Conservation (phyloP, 2,888 invertebrate genomes). For the Drosophila monieri region DNA sequence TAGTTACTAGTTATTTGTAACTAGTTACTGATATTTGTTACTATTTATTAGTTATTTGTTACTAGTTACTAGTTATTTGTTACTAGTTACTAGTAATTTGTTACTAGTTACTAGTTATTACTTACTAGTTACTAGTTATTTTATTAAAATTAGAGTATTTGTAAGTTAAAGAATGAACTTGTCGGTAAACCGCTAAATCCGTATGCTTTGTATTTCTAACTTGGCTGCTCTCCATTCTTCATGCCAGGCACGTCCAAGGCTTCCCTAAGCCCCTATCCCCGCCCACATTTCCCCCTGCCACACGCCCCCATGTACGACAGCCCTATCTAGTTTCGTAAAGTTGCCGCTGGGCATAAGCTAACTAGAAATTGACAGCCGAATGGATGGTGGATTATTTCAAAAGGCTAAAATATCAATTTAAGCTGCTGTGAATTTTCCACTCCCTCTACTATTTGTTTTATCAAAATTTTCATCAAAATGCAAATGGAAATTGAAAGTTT, state of each 20-base stretch:
- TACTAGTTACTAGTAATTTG: no score
- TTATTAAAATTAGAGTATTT: background rate
- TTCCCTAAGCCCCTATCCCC: slow-evolving; percentile 22
- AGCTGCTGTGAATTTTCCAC: slow-evolving; percentile 2
- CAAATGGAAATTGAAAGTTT: slow-evolving; percentile 65
- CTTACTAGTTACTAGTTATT: no score
- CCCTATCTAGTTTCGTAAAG: slow-evolving; percentile 38
- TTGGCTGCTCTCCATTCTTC: slow-evolving; percentile 15
- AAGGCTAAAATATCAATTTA: slow-evolving; percentile 10
- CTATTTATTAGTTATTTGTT: no score
- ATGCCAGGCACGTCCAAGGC: slow-evolving; percentile 47
- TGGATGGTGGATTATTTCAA: slow-evolving; percentile 25
- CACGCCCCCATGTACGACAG: background rate
- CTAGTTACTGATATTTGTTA: no score
- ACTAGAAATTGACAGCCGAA: slow-evolving; percentile 72
- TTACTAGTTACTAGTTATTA: no score
- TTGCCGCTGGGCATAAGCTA: slow-evolving; percentile 51
- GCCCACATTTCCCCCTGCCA: background rate
- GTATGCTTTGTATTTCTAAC: slow-evolving; percentile 31
- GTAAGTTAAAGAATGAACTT: background rate
- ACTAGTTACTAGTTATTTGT: no score
- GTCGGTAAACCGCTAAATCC: slow-evolving; percentile 17
- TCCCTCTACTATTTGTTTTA: slow-evolving; percentile 2
- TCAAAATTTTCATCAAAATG: slow-evolving; percentile 58
- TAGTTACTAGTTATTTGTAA: no score